Evolutionary conservation across 2,888 invertebrate genomes (phyloP), one percentile per base, ranked within the genome.

Genomic region (Harpalus rufipes): DNA sequence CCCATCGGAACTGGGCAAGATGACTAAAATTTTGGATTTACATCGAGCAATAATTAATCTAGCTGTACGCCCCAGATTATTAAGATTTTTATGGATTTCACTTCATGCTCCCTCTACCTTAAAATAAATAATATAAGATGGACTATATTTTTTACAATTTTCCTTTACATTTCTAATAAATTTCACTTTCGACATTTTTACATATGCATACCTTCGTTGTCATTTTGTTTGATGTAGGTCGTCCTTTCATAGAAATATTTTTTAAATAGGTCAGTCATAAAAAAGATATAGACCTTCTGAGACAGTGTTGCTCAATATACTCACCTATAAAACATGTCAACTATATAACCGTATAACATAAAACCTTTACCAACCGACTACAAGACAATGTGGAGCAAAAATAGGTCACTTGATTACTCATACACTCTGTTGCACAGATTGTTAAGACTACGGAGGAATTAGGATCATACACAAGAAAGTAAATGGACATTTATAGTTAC

Each of bases 361-460:
- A 74, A 74, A 74, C 72, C 41, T 68, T 68, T 68, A 44, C 44
- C 44, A 74, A 10, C 12, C 44, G 44, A 44, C 41, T 16, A 44
- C 44, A 74, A 74, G 72, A 74, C 41, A 74, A 18, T 10, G 44
- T 18, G 16, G 18, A 5, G 8, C 16, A 44, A 74, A 74, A 74
- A 74, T 74, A 74, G 72, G 72, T 74, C 72, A 74, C 72, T 44
- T 74, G 72, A 74, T 74, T 74, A 44, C 72, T 74, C 72, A 74
- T 74, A 39, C n/a, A 39, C 68, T 39, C 32, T 39, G 32, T 68
- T 63, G 68, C 68, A 39, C 39, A 32, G 10, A 68, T 68, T 68
- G 68, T 41, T 68, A 32, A 39, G 10, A 14, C 39, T 2, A 39
- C 32, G 39, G 6, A 10, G 39, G 32, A 14, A 68, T 68, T 51